Evolutionary conservation across 2,797 vertebrate genomes (phyloP).

Genomic region (Cygnus olor): DNA sequence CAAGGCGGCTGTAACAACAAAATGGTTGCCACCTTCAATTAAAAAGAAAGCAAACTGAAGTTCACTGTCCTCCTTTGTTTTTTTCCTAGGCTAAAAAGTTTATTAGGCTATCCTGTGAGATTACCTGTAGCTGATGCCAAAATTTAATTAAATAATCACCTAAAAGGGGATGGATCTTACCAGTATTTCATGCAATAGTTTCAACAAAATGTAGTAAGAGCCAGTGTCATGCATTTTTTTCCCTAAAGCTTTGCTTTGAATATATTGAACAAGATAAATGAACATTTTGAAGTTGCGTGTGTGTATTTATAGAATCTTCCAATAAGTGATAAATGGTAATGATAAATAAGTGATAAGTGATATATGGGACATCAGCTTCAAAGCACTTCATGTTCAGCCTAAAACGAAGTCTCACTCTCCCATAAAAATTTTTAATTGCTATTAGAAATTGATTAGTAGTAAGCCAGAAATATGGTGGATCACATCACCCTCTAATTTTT

Average conservation of each 20-base stretch:
- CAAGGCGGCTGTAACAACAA: not conserved
- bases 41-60: conserved; percentile 4
- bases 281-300: not conserved
- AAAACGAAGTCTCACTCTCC: not conserved
- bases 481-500: not conserved
- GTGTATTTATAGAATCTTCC: conserved; percentile 7
- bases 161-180: not conserved
- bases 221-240: not conserved
- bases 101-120: not conserved
- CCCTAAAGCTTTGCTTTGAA: not conserved
- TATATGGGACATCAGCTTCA: not conserved
- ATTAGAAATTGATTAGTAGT: not conserved
- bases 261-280: not conserved
- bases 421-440: not conserved
- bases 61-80: not conserved
- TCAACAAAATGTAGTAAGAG: not conserved
- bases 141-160: not conserved
- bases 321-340: not conserved
- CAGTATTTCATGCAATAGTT: not conserved
- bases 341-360: not conserved
- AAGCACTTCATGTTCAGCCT: not conserved
- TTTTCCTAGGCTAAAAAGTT: not conserved
- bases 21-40: not conserved
- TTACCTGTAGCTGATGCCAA: not conserved
- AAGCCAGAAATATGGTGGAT: not conserved